Base-by-base conservation (phyloP, 1,140 invertebrate genomes). In the Helicoverpa zea region DNA sequence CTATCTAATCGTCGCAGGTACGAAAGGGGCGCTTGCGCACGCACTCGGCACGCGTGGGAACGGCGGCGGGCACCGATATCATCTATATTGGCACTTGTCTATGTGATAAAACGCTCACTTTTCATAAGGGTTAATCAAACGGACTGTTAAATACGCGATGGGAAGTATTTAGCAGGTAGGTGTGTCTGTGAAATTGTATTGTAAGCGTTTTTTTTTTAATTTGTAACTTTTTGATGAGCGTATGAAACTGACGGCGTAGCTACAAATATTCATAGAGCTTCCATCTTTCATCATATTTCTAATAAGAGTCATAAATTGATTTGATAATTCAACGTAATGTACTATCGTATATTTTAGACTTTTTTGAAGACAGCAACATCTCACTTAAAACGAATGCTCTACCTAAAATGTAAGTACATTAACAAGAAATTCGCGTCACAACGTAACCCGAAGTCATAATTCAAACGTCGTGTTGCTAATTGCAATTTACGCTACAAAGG, bases 51-150 rank as follows among this genome's bases (percentile, higher is more conserved):
- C 82, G 85, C 86, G 89, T 89, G 87, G 81, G 89, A 89, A 88
- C 85, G 84, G 23, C 74, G 79, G 82, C 84, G 61, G 16, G 61
- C 75, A 30, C 49, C 54, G 84, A 82, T 83, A 83, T 70, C 29
- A 81, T 83, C 84, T 80, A 80, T 80, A 79, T 83, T 81, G 72
- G 88, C 90, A 91, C 89, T 90, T 90, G 90, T 88, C 86, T 79
- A 83, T 84, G 76, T 81, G 83, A 80, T 81, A 86, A 76, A 81
- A 84, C 77, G 82, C 84, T 85, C 84, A 84, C 81, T 84, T 81
- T 87, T 87, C 80, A 85, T 76, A 82, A 81, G 63, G 79, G 72
- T 83, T 80, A 84, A 86, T 89, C 81, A 89, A 81, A 83, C 73
- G 83, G 80, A 81, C 63, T 63, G 54, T 81, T 79, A 49, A 52